phyloP scores from a whole-genome alignment of 2,113 vertebrate genomes.

The Caranx ignobilis region DNA sequence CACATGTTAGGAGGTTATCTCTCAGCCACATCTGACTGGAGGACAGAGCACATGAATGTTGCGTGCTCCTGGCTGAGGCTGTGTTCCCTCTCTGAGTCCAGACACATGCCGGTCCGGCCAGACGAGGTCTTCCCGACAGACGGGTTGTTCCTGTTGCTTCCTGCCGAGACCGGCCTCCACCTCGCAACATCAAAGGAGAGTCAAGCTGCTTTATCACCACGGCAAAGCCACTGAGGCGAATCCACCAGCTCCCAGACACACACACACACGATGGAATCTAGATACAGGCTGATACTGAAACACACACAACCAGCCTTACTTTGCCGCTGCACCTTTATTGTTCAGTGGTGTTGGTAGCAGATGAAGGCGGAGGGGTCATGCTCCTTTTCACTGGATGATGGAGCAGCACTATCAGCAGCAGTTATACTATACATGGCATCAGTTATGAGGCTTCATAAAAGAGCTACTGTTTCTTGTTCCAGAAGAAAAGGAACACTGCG shows the following conservation, averaged over 20 bases:
- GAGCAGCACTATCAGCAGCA: conserved; percentile 31
- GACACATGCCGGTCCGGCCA: conserved; percentile 36
- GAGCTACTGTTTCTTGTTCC: background rate
- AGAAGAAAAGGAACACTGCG: background rate
- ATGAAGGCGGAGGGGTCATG: conserved; percentile 39
- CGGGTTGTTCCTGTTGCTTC: conserved; percentile 27
- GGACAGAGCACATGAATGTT: background rate
- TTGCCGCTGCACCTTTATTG: conserved; percentile 49
- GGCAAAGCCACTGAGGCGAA: conserved; percentile 26
- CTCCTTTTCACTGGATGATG: conserved; percentile 25
- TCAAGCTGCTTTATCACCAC: conserved; percentile 12
- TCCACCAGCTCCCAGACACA: conserved; percentile 32
- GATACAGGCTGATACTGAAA: conserved; percentile 53
- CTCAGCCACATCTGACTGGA: conserved; percentile 17
- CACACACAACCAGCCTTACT: conserved; percentile 3
- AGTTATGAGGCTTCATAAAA: background rate
- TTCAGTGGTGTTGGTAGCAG: conserved; percentile 44
- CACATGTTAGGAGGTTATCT: conserved; percentile 35
- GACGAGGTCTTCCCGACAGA: conserved; percentile 26
- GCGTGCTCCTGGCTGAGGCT: conserved; percentile 8
- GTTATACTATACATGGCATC: conserved; percentile 4
- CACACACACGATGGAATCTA: conserved; percentile 12
- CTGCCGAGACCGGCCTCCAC: conserved; percentile 31
- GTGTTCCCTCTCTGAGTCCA: conserved; percentile 25
- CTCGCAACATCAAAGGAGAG: conserved; percentile 53